These are phyloP conservation scores for Palythoa caribaeorum DNA, from an alignment of 92 coral and sea anemone species.

Conservation along the genomic window DNA sequence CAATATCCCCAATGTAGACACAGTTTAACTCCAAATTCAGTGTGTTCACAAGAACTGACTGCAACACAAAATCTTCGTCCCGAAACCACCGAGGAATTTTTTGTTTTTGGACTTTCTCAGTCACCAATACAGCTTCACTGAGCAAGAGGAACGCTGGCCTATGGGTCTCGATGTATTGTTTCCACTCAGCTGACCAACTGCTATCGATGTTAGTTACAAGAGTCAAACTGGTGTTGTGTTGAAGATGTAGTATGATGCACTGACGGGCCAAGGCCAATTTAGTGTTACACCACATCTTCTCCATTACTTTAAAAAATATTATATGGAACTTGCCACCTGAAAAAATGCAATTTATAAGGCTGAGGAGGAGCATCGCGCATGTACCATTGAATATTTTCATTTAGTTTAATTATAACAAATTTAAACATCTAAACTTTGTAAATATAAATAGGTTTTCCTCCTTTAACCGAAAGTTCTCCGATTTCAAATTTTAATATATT, in stretches of 20 bases:
- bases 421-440: background rate
- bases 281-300: slow-evolving; percentile 33
- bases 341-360: background rate
- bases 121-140: background rate
- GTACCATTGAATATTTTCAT: too few relatives aligned
- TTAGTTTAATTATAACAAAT: background rate
- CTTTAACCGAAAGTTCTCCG: too few relatives aligned
- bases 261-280: slow-evolving; percentile 25
- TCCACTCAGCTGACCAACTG: slow-evolving; percentile 39
- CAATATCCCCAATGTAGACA: slow-evolving; percentile 39
- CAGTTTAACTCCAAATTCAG: slow-evolving; percentile 17
- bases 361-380: background rate
- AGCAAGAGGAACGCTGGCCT: slow-evolving; percentile 31
- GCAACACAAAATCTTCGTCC: slow-evolving; percentile 6
- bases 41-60: background rate
- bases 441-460: too few relatives aligned
- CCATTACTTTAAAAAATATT: slow-evolving; percentile 36
- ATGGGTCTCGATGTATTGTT: slow-evolving; percentile 16
- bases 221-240: slow-evolving; percentile 33
- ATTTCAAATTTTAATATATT: too few relatives aligned
- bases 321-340: slow-evolving; percentile 34
- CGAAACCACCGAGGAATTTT: background rate
- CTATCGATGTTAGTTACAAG: slow-evolving; percentile 20
- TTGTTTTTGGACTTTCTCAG: background rate
- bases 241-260: slow-evolving; percentile 15